phyloP scores from a whole-genome alignment of 2,888 invertebrate genomes.

The Oxytorus armatus region DNA sequence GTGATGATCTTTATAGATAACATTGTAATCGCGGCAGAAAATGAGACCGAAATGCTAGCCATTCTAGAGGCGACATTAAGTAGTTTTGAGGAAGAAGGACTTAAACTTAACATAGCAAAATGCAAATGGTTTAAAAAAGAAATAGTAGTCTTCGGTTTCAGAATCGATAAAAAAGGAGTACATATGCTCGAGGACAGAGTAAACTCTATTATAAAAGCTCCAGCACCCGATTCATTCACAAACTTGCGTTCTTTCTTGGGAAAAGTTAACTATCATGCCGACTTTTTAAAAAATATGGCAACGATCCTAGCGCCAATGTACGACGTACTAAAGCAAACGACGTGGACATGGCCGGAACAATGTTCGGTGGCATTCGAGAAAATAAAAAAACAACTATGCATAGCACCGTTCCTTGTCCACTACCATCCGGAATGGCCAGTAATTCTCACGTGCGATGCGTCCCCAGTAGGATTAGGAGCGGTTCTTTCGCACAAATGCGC shows the following conservation, averaged over 20 bases:
- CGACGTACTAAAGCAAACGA: constrained; percentile 27
- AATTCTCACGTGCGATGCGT: constrained; percentile 67
- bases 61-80: constrained; percentile 17
- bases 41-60: constrained; percentile 17
- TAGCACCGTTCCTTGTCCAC: too few relatives aligned
- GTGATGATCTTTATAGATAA: constrained; percentile 48
- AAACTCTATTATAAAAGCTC: neutral
- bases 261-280: constrained; percentile 28
- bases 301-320: constrained; percentile 17
- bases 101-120: constrained; percentile 32
- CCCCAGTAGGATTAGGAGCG: too few relatives aligned
- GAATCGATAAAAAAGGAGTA: constrained; percentile 30
- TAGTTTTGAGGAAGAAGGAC: constrained; percentile 27
- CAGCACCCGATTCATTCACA: too few relatives aligned
- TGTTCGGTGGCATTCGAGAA: constrained; percentile 24
- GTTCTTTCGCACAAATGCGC: constrained; percentile 71
- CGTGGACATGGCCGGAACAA: constrained; percentile 6
- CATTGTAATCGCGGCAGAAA: constrained; percentile 30
- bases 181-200: constrained; percentile 28
- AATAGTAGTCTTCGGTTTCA: constrained; percentile 19
- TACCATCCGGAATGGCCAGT: constrained; percentile 38
- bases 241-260: constrained; percentile 42
- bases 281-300: constrained; percentile 37
- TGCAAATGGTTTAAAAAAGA: constrained; percentile 31
- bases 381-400: constrained; percentile 26